These are phyloP conservation scores for Pectinophora gossypiella DNA, from an alignment of 1,140 invertebrate genomes.

Conservation along the genomic window DNA sequence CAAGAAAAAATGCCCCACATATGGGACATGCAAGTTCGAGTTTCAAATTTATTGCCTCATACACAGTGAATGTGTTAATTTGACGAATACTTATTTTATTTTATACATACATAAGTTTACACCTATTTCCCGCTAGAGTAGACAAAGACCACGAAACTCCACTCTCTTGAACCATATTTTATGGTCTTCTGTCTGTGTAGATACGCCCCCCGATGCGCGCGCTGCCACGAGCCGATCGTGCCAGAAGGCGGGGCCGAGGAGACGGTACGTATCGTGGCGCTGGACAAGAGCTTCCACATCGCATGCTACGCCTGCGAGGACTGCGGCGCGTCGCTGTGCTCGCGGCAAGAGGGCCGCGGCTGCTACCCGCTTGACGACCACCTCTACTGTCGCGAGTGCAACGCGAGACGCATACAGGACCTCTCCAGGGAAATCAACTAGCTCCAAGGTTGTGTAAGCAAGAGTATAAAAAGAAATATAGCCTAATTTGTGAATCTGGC, in stretches of 20 bases:
- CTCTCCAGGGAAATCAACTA: conserved; percentile 84
- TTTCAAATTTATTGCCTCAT: too few species aligned
- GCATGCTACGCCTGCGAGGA: conserved; percentile 99
- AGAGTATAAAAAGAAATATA: too few species aligned
- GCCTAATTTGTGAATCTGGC: too few species aligned
- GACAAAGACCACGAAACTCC: too few species aligned
- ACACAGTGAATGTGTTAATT: too few species aligned
- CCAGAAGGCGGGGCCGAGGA: conserved; percentile 96
- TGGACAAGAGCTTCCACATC: conserved; percentile 97
- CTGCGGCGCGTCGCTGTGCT: conserved; percentile 93
- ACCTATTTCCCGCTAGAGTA: too few species aligned
- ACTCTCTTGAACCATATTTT: too few species aligned
- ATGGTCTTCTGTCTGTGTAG: conserved; percentile 25
- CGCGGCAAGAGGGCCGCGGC: conserved; percentile 94
- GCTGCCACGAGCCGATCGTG: conserved; percentile 95
- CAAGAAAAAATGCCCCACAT: too few species aligned
- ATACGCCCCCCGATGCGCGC: conserved; percentile 97
- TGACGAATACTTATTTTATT: too few species aligned
- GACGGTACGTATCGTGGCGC: conserved; percentile 96
- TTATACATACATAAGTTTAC: too few species aligned
- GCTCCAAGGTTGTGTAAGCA: too few species aligned
- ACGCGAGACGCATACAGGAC: conserved; percentile 91
- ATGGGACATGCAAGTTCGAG: too few species aligned
- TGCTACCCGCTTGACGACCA: conserved; percentile 98
- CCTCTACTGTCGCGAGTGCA: conserved; percentile 96